These are phyloP conservation scores for Paedocypris sp. DNA, from an alignment of 2,113 vertebrate species.

Conservation along the genomic window DNA sequence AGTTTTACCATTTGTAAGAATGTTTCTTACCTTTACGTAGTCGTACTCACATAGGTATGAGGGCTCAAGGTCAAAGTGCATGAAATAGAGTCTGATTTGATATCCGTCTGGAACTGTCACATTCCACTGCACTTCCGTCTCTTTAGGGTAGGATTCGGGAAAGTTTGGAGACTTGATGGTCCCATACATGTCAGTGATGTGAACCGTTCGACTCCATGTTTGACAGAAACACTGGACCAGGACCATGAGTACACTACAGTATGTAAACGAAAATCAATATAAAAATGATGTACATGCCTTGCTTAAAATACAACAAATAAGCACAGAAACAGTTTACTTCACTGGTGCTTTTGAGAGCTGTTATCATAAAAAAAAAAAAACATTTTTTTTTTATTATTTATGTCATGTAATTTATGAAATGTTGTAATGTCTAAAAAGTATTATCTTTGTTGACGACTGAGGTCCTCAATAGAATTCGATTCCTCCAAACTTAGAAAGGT, in stretches of 20 bases:
- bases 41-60: slow-evolving; percentile 96
- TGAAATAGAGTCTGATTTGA: slow-evolving; percentile 80
- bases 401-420: too few species aligned
- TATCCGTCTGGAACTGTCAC: slow-evolving; percentile 75
- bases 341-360: too few species aligned
- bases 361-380: too few species aligned
- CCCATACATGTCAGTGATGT: slow-evolving; percentile 70
- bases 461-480: too few species aligned
- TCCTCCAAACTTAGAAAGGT: too few species aligned
- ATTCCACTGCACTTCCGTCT: slow-evolving; percentile 74
- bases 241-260: slow-evolving; percentile 54
- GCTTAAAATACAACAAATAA: too few species aligned
- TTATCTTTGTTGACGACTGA: too few species aligned
- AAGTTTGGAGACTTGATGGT: slow-evolving; percentile 80
- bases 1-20: not conserved
- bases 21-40: slow-evolving; percentile 78
- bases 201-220: slow-evolving; percentile 36
- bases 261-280: not conserved
- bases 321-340: too few species aligned
- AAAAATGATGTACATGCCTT: too few species aligned
- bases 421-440: too few species aligned
- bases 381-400: too few species aligned
- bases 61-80: slow-evolving; percentile 91
- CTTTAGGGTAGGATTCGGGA: slow-evolving; percentile 79
- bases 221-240: slow-evolving; percentile 46